Conservation (phyloP, 1,140 invertebrate species). For the Drosophila setifemur region DNA sequence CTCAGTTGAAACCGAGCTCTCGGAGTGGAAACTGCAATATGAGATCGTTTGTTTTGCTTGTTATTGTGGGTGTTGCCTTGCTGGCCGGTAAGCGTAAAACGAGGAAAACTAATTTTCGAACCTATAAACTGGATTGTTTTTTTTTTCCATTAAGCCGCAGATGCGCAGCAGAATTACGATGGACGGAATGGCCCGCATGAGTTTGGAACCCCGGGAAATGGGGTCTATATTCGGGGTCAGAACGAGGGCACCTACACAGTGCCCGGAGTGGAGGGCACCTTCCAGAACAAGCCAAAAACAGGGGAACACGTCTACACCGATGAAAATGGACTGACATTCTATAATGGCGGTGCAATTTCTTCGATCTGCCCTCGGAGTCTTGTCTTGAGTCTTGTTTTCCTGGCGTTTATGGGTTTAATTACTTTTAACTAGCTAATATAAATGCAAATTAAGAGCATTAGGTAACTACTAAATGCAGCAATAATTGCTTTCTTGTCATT, state of each 20-base stretch:
- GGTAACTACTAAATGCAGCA: no score
- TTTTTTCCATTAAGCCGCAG: slow-evolving; percentile 7
- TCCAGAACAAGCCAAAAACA: slow-evolving; percentile 35
- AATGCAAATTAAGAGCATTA: no score
- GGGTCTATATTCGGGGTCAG: slow-evolving; percentile 55
- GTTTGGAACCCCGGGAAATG: slow-evolving; percentile 47
- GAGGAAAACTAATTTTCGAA: not conserved
- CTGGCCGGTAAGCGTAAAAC: slow-evolving; percentile 19
- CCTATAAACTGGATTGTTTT: slow-evolving; percentile 4
- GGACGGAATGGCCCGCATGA: slow-evolving; percentile 51
- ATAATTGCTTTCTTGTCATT: no score
- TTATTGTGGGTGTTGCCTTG: not conserved
- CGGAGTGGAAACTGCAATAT: slow-evolving; percentile 23
- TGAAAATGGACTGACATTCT: slow-evolving; percentile 33
- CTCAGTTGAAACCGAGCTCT: slow-evolving; percentile 17
- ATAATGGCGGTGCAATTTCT: not conserved
- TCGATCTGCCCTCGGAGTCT: slow-evolving; percentile 7
- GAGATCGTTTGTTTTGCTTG: not conserved
- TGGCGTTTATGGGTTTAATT: slow-evolving; percentile 4
- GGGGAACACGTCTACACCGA: slow-evolving; percentile 42
- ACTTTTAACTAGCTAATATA: not conserved
- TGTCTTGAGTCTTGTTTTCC: not conserved
- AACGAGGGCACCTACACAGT: slow-evolving; percentile 55
- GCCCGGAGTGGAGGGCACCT: slow-evolving; percentile 45
- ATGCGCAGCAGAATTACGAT: slow-evolving; percentile 48